A percentile compares a stretch with the other conserved stretches of the same genome.
Evolutionary conservation across 2,888 invertebrate species (phyloP).

Genomic region (Philhelius pedissequus): DNA sequence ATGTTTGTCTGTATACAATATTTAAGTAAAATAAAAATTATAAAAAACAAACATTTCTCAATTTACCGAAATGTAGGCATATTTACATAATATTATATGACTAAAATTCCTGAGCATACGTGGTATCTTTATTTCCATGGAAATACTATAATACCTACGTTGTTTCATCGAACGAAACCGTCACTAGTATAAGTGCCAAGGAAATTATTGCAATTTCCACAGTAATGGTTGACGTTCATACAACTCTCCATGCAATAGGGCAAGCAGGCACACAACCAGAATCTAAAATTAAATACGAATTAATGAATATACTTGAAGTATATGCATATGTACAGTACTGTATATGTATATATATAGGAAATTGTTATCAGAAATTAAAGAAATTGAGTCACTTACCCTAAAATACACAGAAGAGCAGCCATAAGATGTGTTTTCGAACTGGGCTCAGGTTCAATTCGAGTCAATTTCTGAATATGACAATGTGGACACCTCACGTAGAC

Average conservation of each 20-base stretch:
- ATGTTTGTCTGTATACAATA: too few species aligned
- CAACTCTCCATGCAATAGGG: constrained; percentile 82
- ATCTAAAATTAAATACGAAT: constrained; percentile 67
- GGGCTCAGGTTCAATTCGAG: constrained; percentile 75
- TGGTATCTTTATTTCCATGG: not conserved
- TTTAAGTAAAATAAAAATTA: not conserved
- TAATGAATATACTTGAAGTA: too few species aligned
- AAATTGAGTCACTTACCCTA: constrained; percentile 73
- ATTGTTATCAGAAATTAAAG: not conserved
- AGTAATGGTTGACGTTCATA: constrained; percentile 81
- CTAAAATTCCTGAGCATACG: not conserved
- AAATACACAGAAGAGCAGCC: constrained; percentile 75
- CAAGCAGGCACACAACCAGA: constrained; percentile 81
- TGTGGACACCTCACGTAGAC: constrained; percentile 74
- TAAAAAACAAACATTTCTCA: not conserved
- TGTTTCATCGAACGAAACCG: not conserved
- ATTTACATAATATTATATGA: not conserved
- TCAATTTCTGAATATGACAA: constrained; percentile 74
- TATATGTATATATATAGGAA: constrained; percentile 5
- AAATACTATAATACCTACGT: not conserved
- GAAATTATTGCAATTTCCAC: constrained; percentile 81
- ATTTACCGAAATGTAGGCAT: not conserved
- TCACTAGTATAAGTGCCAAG: constrained; percentile 79
- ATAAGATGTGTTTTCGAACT: constrained; percentile 75
- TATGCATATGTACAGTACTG: too few species aligned